A percentile compares a stretch with the other conserved stretches of the same genome.
These are phyloP conservation scores for Pogonomyrmex barbatus DNA, from an alignment of 1,140 invertebrate species.

Conservation along the genomic window DNA sequence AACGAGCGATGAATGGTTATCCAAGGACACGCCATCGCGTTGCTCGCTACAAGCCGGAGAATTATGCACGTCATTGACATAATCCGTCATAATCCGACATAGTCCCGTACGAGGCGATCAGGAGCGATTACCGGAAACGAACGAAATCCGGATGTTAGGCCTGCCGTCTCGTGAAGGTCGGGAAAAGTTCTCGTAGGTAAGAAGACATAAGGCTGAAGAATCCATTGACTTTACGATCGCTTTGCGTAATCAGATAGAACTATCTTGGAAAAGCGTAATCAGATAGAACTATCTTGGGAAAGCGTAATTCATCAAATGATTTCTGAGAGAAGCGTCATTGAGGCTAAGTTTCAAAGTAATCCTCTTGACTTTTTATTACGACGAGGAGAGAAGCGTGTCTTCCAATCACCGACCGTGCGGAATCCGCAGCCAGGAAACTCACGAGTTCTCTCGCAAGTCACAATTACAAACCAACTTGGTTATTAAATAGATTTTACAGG, in stretches of 20 bases:
- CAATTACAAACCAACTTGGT: conserved; percentile 11
- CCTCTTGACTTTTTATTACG: conserved; percentile 53
- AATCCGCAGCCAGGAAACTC: conserved; percentile 34
- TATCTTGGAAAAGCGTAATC: conserved; percentile 49
- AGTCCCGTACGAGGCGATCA: not conserved
- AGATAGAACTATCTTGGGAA: conserved; percentile 32
- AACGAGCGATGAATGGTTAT: conserved; percentile 3
- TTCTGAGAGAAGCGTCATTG: conserved; percentile 24
- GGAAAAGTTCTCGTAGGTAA: not conserved
- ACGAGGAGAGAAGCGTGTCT: not conserved
- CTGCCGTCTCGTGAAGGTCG: not conserved
- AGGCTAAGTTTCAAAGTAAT: conserved; percentile 58
- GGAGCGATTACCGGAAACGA: not conserved
- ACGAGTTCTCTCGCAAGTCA: not conserved
- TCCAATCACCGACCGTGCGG: conserved; percentile 43
- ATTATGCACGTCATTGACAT: not conserved
- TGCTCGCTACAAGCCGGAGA: conserved; percentile 6
- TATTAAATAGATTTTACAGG: conserved; percentile 12
- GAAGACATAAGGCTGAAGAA: too few relatives aligned
- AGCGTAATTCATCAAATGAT: conserved; percentile 47
- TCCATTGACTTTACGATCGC: conserved; percentile 32
- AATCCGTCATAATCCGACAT: not conserved
- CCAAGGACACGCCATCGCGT: not conserved
- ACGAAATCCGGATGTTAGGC: not conserved
- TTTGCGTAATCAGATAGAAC: conserved; percentile 41